Base-by-base conservation (phyloP, 2,113 vertebrate genomes). In the Damaliscus lunatus region DNA sequence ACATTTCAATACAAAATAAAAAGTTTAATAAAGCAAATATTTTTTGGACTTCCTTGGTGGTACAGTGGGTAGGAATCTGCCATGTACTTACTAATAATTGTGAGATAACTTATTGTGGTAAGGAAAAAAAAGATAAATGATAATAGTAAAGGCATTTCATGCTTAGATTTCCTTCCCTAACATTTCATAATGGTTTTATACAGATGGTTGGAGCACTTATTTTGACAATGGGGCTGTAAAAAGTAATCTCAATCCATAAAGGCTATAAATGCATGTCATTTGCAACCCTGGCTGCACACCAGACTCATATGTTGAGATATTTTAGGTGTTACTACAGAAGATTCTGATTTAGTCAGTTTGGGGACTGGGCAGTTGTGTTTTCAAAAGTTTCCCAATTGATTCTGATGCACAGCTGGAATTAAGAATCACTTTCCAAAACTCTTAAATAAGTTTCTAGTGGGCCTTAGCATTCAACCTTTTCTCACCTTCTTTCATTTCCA, bases 171-270 rank as follows among this genome's bases (percentile, higher is more conserved):
- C 43, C 57, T 92, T 40, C 43, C 50, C 50, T 91, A 57, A 57
- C 82, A 93, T 97, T 94, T 93, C 88, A 93, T 64, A 90, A 94
- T 36, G 78, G 13, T 64, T 97, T 97, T 86, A 57, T 16, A 52
- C 15, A 67, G 46, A 83, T 29, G 15, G 29, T 29, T 87, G 48
- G 71, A 87, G 19, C 33, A 95, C 81, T 94, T 90, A 90, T 81
- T 96, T 96, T 91, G 15, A 90, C 36, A 94, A 55, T 64, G 60
- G 43, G 36, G 31, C 50, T 55, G 6, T 81, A 96, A 94, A 94
- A 94, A 90, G 74, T 40, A 50, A 96, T 88, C 57, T 88, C n/a
- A 59, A 78, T 55, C 52, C 82, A 91, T 25, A 19, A 91, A 97
- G 60, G 7, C 57, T 62, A 40, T 52, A 50, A 96, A 84, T 67